Evolutionary conservation across 1,140 invertebrate species (phyloP), one percentile per base, ranked within the genome.

Genomic region (Wasmannia auropunctata): DNA sequence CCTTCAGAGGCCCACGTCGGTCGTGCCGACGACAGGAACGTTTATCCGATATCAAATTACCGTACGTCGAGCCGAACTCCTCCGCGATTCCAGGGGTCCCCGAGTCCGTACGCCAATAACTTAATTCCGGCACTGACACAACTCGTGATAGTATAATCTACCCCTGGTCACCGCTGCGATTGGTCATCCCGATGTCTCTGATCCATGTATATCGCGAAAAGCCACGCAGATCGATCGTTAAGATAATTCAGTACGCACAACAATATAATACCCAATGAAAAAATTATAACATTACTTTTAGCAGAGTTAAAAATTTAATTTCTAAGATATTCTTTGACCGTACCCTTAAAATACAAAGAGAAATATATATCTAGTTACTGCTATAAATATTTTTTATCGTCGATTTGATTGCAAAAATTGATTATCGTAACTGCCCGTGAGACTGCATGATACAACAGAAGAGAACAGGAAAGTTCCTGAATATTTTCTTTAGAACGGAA

Each of bases 41-140:
- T 75, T 89, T 89, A 89, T 89, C 76, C 88, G 58, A 89, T 89
- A 89, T 89, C 88, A 86, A 88, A 89, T 89, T 89, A 89, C 54
- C 70, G 87, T 89, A 88, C 76, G 88, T 88, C 88, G 81, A 75
- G 84, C 75, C 56, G 86, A 83, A 76, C 80, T 89, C 70, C 65
- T 89, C 69, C 87, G 14, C 58, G 72, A 83, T 65, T 31, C n/a
- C 83, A 72, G n/a, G 86, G 54, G 22, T n/a, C 5, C 40, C 69
- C 37, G 49, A 51, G 67, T 88, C 54, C n/a, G n/a, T n/a, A n/a
- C 46, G 75, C 87, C 83, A 86, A 89, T 88, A 88, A 88, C 76
- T 89, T 54, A 43, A 88, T 89, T 77, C 77, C 56, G 75, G 54
- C 87, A 60, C 87, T 75, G 87, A 88, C 83, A 58, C 77, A 69